A percentile compares a stretch with the other conserved stretches of the same genome.
Conservation (phyloP, 2,113 vertebrate genomes). For the Pimephales promelas region DNA sequence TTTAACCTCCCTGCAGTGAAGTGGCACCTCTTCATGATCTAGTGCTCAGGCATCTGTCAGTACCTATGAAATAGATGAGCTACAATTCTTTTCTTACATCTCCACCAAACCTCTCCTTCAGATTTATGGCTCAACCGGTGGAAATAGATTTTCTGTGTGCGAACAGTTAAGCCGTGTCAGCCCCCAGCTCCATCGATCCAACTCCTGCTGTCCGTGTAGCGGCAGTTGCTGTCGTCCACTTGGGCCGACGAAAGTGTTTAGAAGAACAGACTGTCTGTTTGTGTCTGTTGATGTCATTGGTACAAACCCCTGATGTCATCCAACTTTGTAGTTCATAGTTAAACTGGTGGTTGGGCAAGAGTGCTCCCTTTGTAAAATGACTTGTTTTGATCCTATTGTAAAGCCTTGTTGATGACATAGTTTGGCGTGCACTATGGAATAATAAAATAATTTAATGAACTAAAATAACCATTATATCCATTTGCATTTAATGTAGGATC, state of each 20-base stretch:
- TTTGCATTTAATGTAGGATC: slow-evolving; percentile 11
- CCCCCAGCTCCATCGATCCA: slow-evolving; percentile 37
- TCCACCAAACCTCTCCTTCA: slow-evolving; percentile 39
- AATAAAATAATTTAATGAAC: no score
- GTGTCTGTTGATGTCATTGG: slow-evolving; percentile 62
- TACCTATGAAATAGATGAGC: slow-evolving; percentile 47
- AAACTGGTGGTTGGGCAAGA: not conserved
- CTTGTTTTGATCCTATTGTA: not conserved
- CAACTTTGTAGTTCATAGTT: slow-evolving; percentile 16
- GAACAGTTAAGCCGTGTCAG: slow-evolving; percentile 46
- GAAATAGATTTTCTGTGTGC: slow-evolving; percentile 40
- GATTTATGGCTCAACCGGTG: slow-evolving; percentile 44
- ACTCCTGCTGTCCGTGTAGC: slow-evolving; percentile 10
- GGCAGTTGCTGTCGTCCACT: slow-evolving; percentile 1
- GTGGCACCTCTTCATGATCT: slow-evolving; percentile 29
- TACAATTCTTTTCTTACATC: slow-evolving; percentile 28
- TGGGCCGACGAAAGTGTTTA: slow-evolving; percentile 62
- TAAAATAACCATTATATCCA: not conserved
- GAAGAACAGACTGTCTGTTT: slow-evolving; percentile 56
- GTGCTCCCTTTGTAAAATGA: not conserved
- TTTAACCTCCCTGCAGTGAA: slow-evolving; percentile 16
- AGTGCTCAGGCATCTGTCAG: slow-evolving; percentile 27
- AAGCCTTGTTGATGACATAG: slow-evolving; percentile 12
- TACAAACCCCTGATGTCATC: slow-evolving; percentile 61
- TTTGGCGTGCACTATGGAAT: slow-evolving; percentile 26